These are phyloP conservation scores for Triplophysa bombifrons DNA, from an alignment of 2,797 vertebrate species.

Conservation along the genomic window DNA sequence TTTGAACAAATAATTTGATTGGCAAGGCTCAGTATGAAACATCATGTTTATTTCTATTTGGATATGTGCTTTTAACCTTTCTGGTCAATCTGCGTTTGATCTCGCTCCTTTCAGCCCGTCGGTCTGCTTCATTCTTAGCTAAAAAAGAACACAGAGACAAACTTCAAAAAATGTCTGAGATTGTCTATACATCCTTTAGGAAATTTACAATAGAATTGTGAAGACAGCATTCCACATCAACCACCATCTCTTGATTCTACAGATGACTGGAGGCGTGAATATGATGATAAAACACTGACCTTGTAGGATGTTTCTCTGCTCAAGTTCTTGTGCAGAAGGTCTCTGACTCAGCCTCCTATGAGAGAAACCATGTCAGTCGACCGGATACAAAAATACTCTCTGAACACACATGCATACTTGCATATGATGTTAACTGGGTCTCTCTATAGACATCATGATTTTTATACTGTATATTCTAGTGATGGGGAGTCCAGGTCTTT, in stretches of 20 bases:
- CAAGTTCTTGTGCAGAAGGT: slow-evolving; percentile 88
- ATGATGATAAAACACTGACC: slow-evolving; percentile 69
- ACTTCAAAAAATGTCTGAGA: not conserved
- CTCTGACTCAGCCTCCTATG: slow-evolving; percentile 92
- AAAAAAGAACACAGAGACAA: slow-evolving; percentile 25
- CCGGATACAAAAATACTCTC: not conserved
- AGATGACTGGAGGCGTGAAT: not conserved
- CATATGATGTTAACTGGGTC: too few species aligned
- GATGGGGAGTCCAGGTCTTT: too few species aligned
- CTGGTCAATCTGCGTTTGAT: slow-evolving; percentile 96
- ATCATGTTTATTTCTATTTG: not conserved
- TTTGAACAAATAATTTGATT: too few species aligned
- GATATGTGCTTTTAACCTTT: slow-evolving; percentile 80
- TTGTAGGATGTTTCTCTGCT: slow-evolving; percentile 94
- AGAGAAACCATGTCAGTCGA: slow-evolving; percentile 36
- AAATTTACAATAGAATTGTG: not conserved
- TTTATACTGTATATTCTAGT: too few species aligned
- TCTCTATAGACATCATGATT: too few species aligned
- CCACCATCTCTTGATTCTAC: not conserved
- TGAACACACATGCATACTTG: too few species aligned
- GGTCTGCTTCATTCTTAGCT: slow-evolving; percentile 92
- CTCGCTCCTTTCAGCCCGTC: slow-evolving; percentile 88
- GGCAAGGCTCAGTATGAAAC: not conserved
- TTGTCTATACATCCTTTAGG: not conserved
- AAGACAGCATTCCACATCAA: not conserved